phyloP scores from a whole-genome alignment of 2,888 invertebrate genomes.

The Electrophaes corylata region DNA sequence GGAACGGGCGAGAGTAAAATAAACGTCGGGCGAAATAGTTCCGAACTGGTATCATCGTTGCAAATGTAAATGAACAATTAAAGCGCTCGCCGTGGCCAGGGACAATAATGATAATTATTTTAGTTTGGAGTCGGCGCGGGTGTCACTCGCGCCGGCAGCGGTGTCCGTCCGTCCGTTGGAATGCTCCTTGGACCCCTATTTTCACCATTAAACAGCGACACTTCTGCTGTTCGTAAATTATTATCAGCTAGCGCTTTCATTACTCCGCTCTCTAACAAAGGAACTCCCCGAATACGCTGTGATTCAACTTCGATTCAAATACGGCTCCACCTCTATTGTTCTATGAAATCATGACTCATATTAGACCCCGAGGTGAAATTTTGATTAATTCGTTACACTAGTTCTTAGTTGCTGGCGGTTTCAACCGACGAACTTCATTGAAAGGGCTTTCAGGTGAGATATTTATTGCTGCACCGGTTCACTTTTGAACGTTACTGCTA shows the following conservation, averaged over 20 bases:
- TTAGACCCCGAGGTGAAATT: slow-evolving; percentile 80
- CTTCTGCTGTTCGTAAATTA: slow-evolving; percentile 84
- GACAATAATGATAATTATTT: slow-evolving; percentile 84
- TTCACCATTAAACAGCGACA: slow-evolving; percentile 81
- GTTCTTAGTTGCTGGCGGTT: slow-evolving; percentile 69
- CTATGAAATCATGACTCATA: slow-evolving; percentile 76
- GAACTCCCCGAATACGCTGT: slow-evolving; percentile 76
- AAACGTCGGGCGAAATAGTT: slow-evolving; percentile 79
- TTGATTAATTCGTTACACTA: slow-evolving; percentile 80
- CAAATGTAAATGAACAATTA: slow-evolving; percentile 85
- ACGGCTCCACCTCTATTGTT: slow-evolving; percentile 74
- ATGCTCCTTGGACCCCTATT: slow-evolving; percentile 76
- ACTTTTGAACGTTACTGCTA: slow-evolving; percentile 45
- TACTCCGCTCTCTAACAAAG: slow-evolving; percentile 79
- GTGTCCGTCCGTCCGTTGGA: slow-evolving; percentile 69
- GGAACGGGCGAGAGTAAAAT: slow-evolving; percentile 75
- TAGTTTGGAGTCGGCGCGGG: slow-evolving; percentile 80
- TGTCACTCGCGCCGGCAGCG: slow-evolving; percentile 64
- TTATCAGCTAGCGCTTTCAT: slow-evolving; percentile 82
- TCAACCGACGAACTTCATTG: slow-evolving; percentile 62
- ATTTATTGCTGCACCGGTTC: slow-evolving; percentile 62
- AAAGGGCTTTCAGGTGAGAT: slow-evolving; percentile 58
- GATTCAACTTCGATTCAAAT: slow-evolving; percentile 79
- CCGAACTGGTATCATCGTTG: slow-evolving; percentile 82
- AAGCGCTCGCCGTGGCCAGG: slow-evolving; percentile 79